Evolutionary conservation across 2,113 vertebrate genomes (phyloP), one percentile per base, ranked within the genome.

Genomic region (Urocynchramus pylzowi): DNA sequence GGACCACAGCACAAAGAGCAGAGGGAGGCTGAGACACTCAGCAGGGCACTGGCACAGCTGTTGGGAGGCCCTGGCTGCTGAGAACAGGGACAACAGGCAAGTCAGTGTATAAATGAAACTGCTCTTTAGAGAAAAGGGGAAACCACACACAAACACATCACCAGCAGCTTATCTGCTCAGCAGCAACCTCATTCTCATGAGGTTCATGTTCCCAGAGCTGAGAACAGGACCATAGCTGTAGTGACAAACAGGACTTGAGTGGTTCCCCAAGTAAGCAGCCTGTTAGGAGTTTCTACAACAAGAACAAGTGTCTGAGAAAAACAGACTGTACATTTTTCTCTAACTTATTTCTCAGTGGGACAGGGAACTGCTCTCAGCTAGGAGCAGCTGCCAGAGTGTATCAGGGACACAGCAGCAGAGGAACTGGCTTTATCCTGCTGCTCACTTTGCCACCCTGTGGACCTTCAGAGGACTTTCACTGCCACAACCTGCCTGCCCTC

Each of bases 71-170:
- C 42, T 11, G 28, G 65, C 52, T 85, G 75, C 65, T 24, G 30
- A 68, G 39, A 67, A 59, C 27, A 45, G 13, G 10, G 24, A 31
- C 59, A 68, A 44, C 11, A 26, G 42, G 23, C 33, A 70, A 1
- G 0, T 13, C 52, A 1, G 0, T 19, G 50, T 44, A 35, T 9
- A 21, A 63, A 31, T 17, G 10, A 67, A 81, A 37, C 23, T 19
- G 64, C 44, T 74, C 54, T 68, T 21, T 7, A 5, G 44, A 50
- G 57, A 52, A 42, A 52, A 60, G 20, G 13, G 47, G 20, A 71
- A 42, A 13, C 33, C 24, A 44, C 17, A 61, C 14, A 33, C 23
- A 15, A 18, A 14, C 17, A 37, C 15, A 28, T 17, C 5, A 44
- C 22, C 23, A 31, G 1, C 11, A 73, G n/a, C 19, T 60, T 44